Base-by-base conservation (phyloP, 2,113 vertebrate species). In the Eonycteris spelaea region DNA sequence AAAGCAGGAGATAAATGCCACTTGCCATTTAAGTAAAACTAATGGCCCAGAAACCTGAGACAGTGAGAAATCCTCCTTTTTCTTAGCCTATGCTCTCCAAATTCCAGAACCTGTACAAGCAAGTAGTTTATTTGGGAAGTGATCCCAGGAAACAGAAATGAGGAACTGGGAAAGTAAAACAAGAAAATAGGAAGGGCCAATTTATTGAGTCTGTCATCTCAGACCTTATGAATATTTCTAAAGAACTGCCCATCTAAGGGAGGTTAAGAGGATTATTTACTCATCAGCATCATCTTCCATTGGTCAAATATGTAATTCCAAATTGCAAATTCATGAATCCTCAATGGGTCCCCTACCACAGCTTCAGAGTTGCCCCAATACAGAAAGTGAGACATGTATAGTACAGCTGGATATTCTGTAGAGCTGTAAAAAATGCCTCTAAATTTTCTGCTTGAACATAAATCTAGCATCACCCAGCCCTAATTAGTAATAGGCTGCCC, bases 401-500 rank as follows among this genome's bases (percentile, higher is more conserved):
- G 19, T 18, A 70, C 14, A 38, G 8, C 26, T 38, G 35, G 28
- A 21, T 28, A 75, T 74, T 82, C 67, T 89, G 21, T 83, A 22
- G 14, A 65, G 22, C 43, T 65, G 2, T 65, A 43, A 82, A 43
- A 74, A 24, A 57, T 30, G 35, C 24, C 40, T 82, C 71, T n/a
- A 61, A 82, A 43, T n/a, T 78, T 6, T 84, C 15, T 55, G n/a
- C 12, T 22, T 90, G 1, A 75, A 7, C 16, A 38, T 33, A 3
- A 2, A 83, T 28, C 10, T 48, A 18, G 0, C 11, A 73, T 45
- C 0, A 0, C 16, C 11, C 5, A 90, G 33, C 0, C 11, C 30
- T 51, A 45, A 40, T 35, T 53, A 59, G 9, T 33, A 86, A 82
- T 13, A 83, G 13, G 14, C 15, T 59, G 7, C 12, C 63, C 7